Evolutionary conservation across 1,140 invertebrate genomes (phyloP).

Genomic region (Heterodera carotae): DNA sequence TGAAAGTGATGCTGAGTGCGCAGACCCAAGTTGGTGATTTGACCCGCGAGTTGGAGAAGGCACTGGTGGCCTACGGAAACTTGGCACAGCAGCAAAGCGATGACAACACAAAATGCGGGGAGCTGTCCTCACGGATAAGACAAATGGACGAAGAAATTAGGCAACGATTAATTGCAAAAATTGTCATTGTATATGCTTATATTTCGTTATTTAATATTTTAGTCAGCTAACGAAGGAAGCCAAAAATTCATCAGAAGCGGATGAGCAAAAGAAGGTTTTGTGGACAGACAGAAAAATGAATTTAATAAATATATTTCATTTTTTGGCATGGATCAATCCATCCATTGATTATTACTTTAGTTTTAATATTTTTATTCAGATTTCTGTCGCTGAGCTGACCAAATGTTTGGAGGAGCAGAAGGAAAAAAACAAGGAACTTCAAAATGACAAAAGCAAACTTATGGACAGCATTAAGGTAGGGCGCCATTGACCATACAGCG

Average conservation of each 20-base stretch:
- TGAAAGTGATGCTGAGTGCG: slow-evolving; percentile 7
- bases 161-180: not conserved
- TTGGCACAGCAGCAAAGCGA: not conserved
- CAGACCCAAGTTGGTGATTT: not conserved
- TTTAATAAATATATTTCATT: no score
- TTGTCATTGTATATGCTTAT: no score
- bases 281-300: no score
- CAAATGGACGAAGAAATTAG: not conserved
- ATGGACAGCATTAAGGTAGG: slow-evolving; percentile 26
- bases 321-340: no score
- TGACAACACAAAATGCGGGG: not conserved
- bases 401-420: slow-evolving; percentile 13
- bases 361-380: not conserved
- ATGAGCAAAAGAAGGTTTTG: slow-evolving; percentile 1
- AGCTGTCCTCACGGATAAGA: not conserved
- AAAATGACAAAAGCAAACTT: slow-evolving; percentile 30
- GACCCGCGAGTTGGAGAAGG: not conserved
- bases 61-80: not conserved
- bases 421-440: slow-evolving; percentile 20
- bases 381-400: slow-evolving; percentile 14
- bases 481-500: not conserved
- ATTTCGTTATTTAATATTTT: not conserved
- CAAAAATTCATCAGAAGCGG: not conserved
- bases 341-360: no score
- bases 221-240: not conserved